phyloP scores from a whole-genome alignment of 2,888 invertebrate genomes.

The Drosophila kokeensis region DNA sequence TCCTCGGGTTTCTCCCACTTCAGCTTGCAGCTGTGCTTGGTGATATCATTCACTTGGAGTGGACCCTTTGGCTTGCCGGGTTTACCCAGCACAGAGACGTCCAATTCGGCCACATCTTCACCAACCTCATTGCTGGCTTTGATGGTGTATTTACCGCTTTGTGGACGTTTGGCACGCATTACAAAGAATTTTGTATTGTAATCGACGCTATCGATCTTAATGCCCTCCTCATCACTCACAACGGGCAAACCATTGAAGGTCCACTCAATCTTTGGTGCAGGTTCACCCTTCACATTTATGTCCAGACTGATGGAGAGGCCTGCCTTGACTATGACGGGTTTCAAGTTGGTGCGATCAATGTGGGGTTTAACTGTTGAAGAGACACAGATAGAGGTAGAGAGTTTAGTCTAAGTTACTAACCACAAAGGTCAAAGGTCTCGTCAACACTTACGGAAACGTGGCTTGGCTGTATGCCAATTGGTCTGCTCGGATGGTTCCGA shows the following conservation, averaged over 20 bases:
- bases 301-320: conserved; percentile 95
- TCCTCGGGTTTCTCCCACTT: conserved; percentile 98
- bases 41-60: conserved; percentile 93
- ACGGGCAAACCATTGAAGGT: conserved; percentile 90
- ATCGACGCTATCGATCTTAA: conserved; percentile 93
- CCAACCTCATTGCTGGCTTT: conserved; percentile 97
- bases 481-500: conserved; percentile 97
- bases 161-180: conserved; percentile 91
- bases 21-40: conserved; percentile 95
- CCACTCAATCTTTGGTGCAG: conserved; percentile 97
- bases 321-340: conserved; percentile 93
- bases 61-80: conserved; percentile 94
- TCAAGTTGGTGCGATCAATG: conserved; percentile 95
- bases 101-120: conserved; percentile 95
- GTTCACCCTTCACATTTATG: conserved; percentile 96
- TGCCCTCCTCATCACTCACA: conserved; percentile 86
- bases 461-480: conserved; percentile 95
- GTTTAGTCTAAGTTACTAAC: not conserved
- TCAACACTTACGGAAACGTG: conserved; percentile 91
- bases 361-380: conserved; percentile 92
- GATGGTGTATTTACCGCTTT: conserved; percentile 95
- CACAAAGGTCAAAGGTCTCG: not conserved
- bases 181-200: conserved; percentile 96
- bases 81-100: conserved; percentile 94
- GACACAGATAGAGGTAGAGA: not conserved